Evolutionary conservation across 2,797 vertebrate species (phyloP).

Genomic region (Crax fasciolata): DNA sequence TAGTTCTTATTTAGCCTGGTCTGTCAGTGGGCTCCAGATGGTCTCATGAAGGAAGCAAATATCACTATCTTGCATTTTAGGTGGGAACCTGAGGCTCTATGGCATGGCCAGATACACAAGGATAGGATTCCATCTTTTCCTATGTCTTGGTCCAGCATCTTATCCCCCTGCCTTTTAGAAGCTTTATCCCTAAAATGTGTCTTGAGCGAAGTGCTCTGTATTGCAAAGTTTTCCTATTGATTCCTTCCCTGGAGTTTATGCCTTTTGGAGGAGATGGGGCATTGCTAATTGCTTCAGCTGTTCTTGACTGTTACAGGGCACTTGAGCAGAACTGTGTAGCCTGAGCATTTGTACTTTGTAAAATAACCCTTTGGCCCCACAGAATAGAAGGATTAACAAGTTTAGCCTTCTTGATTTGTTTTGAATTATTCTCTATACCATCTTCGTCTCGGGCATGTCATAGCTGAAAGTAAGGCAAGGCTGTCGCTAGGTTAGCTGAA

Average conservation of each 20-base stretch:
- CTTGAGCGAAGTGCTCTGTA: constrained; percentile 27
- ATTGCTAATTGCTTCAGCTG: constrained; percentile 60
- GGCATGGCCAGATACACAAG: accelerated
- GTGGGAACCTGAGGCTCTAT: accelerated
- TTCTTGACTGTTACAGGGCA: constrained; percentile 10
- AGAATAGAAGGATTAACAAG: constrained; percentile 38
- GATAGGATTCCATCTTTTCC: background rate
- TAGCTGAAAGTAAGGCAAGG: background rate
- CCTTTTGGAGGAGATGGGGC: constrained; percentile 38
- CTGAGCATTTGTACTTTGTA: constrained; percentile 15
- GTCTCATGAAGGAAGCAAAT: background rate
- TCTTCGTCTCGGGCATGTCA: background rate
- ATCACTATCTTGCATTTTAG: background rate
- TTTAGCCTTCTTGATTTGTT: constrained; percentile 26
- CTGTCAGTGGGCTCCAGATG: background rate
- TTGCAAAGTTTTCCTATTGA: constrained; percentile 43
- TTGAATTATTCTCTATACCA: background rate
- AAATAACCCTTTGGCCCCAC: background rate
- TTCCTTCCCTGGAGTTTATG: constrained; percentile 32
- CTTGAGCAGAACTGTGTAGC: constrained; percentile 1
- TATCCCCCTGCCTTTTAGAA: constrained; percentile 21
- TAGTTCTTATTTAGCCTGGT: background rate
- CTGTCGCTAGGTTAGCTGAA: background rate
- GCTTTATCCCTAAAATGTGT: constrained; percentile 10
- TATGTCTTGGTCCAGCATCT: background rate